Base-by-base conservation (phyloP, 2,113 vertebrate genomes). In the Hemicordylus capensis region DNA sequence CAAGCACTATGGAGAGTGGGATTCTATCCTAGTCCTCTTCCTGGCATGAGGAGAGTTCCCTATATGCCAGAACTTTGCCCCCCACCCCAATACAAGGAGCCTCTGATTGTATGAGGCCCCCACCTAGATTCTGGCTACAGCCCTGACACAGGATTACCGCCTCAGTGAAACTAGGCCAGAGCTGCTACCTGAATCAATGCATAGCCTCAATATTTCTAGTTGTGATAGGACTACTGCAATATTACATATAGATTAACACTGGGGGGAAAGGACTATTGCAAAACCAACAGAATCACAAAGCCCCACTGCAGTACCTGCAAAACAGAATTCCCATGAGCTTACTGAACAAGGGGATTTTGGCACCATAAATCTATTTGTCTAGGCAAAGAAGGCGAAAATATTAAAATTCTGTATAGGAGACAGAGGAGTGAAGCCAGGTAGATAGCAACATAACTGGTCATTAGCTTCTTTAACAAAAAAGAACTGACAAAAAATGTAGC, bases 241-340 rank as follows among this genome's bases (percentile, higher is more conserved):
- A 78, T 17, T 77, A 56, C 20, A 69, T 69, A 84, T 39, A 67
- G 31, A 67, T 66, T 81, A 56, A 78, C 15, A 73, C 15, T 56
- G 11, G 46, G 11, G 46, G 28, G 15, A 11, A 61, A 22, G 12
- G 48, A 59, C 46, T 46, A 70, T 24, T 70, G 39, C 42, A 79
- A 79, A 31, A 77, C 67, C 64, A 78, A 69, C 46, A 83, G n/a
- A n/a, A n/a, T 34, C 37, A 42, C 73, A 77, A 85, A 77, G 37
- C 75, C 37, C 39, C 42, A 46, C 34, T 15, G 22, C 34, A 44
- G 34, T 69, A 34, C 51, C 63, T 69, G 31, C 51, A 85, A 78
- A 79, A 19, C 11, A 44, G 17, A 28, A 22, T 51, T 79, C n/a
- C 56, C 24, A 28, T 56, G 34, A 37, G 37, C 12, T 37, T 28